Evolutionary conservation across 2,113 vertebrate species (phyloP).

Genomic region (Cyanoramphus novaezelandiae): DNA sequence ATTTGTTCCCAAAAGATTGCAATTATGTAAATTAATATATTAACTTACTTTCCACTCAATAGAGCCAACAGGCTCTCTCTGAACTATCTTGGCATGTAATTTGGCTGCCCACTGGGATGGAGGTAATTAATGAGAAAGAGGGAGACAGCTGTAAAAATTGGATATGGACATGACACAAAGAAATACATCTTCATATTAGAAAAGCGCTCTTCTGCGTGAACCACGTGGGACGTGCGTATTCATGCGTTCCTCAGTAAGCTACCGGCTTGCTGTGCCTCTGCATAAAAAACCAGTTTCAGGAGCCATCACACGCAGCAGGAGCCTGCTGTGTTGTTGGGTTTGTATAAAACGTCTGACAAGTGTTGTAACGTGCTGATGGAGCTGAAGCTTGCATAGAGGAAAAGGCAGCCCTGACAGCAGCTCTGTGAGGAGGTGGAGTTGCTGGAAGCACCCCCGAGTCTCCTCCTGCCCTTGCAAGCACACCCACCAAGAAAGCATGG

Average conservation of each 20-base stretch:
- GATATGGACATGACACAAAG: neutral
- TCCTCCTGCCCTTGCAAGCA: neutral
- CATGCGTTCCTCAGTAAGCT: neutral
- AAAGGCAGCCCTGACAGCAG: neutral
- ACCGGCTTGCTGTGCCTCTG: neutral
- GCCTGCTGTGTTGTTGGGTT: neutral
- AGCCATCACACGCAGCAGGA: neutral
- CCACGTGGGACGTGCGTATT: neutral
- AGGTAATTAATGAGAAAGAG: constrained; percentile 22
- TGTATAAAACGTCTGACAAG: neutral
- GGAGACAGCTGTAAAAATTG: neutral
- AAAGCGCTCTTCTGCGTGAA: neutral
- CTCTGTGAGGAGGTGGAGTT: neutral
- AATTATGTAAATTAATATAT: constrained; percentile 30
- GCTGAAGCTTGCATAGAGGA: neutral
- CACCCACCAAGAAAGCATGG: neutral
- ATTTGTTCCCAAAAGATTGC: neutral
- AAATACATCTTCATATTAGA: neutral
- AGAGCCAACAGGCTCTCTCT: constrained; percentile 23
- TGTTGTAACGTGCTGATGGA: neutral
- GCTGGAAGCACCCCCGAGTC: neutral
- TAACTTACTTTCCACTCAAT: constrained; percentile 2
- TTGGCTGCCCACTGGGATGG: constrained; percentile 19
- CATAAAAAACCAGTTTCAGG: neutral
- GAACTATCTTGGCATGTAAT: constrained; percentile 19